Conservation (phyloP, 2,113 vertebrate species). For the Phalacrocorax pelagicus region DNA sequence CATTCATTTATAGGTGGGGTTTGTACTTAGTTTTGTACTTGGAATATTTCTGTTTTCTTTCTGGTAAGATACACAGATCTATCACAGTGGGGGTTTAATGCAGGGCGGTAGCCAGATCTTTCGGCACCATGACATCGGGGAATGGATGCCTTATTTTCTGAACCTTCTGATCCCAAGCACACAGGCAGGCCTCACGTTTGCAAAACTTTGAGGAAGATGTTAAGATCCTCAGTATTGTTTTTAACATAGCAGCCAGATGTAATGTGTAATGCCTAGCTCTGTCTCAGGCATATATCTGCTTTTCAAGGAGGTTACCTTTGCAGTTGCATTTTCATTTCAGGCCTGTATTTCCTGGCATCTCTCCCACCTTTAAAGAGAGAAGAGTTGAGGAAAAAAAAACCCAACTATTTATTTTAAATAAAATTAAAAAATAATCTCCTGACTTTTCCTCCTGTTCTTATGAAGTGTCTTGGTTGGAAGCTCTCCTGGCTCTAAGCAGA, state of each 20-base stretch:
- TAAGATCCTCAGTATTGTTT: background rate
- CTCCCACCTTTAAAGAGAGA: background rate
- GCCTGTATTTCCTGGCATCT: background rate
- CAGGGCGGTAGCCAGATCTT: background rate
- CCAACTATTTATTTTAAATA: background rate
- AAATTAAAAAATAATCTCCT: background rate
- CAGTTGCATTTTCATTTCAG: background rate
- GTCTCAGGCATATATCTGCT: background rate
- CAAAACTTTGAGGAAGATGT: background rate
- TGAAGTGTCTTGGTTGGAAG: background rate
- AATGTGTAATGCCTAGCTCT: background rate
- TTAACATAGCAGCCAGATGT: background rate
- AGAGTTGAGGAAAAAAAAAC: background rate
- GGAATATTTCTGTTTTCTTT: background rate
- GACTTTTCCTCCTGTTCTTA: background rate
- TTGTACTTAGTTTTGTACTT: background rate
- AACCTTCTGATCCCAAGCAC: background rate
- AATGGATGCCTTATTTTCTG: background rate
- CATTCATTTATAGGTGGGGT: background rate
- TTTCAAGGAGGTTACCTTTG: background rate
- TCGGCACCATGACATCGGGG: background rate
- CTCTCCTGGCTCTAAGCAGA: background rate
- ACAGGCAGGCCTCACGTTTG: background rate
- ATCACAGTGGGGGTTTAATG: background rate
- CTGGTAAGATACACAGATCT: background rate